phyloP scores from a whole-genome alignment of 2,888 invertebrate genomes.

The Hemithea aestivaria region DNA sequence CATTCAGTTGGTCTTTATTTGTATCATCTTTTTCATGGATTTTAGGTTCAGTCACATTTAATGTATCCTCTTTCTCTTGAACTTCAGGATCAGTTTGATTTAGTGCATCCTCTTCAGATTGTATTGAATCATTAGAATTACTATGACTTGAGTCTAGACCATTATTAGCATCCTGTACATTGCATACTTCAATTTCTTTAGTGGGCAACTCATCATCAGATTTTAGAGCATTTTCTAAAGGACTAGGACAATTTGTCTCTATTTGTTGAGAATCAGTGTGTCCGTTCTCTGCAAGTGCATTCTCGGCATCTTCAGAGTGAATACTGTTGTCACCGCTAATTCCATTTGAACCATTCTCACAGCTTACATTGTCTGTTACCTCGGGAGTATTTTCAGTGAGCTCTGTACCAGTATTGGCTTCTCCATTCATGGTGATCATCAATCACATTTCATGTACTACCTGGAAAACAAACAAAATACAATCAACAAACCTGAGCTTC shows the following conservation, averaged over 20 bases:
- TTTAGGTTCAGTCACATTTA: background rate
- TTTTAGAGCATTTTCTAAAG: background rate
- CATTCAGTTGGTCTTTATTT: background rate
- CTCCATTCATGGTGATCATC: conserved; percentile 9
- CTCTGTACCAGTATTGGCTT: conserved; percentile 51
- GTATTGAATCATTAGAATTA: background rate
- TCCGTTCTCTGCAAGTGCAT: background rate
- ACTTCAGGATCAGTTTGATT: no score
- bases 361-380: conserved; percentile 9
- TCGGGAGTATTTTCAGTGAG: conserved; percentile 39
- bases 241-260: background rate
- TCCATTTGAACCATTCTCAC: background rate
- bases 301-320: background rate
- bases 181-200: no score
- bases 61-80: conserved; percentile 1
- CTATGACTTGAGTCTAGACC: no score
- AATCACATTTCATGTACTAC: conserved; percentile 42
- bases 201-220: conserved; percentile 5
- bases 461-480: conserved; percentile 51
- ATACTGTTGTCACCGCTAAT: conserved; percentile 9
- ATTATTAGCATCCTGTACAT: no score
- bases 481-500: conserved; percentile 35
- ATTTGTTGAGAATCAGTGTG: background rate
- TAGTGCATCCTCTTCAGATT: conserved; percentile 2
- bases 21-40: background rate